Conservation (phyloP, 2,113 vertebrate genomes). For the Carassius gibelio region DNA sequence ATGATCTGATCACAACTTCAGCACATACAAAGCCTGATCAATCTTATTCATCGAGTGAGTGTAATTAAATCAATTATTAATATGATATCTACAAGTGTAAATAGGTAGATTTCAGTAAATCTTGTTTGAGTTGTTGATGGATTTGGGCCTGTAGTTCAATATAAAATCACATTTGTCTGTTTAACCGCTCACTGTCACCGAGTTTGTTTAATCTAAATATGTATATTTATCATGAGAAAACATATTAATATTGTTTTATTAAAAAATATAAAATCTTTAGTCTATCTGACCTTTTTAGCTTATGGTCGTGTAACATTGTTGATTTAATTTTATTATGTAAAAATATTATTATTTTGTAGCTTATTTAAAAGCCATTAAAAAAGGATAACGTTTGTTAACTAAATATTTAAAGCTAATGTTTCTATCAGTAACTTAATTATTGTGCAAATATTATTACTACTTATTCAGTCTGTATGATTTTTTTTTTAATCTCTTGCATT, state of each 20-base stretch:
- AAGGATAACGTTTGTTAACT: neutral
- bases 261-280: accelerated
- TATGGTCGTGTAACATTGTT: neutral
- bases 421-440: neutral
- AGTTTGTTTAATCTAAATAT: neutral
- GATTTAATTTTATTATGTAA: neutral
- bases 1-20: neutral
- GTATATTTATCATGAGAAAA: neutral
- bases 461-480: neutral
- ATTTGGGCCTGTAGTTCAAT: neutral
- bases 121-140: neutral
- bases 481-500: neutral
- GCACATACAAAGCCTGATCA: neutral
- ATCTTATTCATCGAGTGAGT: neutral
- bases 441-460: neutral
- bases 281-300: neutral
- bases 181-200: neutral
- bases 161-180: neutral
- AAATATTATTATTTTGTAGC: neutral
- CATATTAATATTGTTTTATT: neutral
- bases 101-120: neutral
- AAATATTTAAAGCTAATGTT: neutral
- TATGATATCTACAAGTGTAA: neutral
- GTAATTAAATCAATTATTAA: neutral
- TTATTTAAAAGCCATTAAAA: neutral